Conservation (phyloP, 64 coral and sea anemone genomes). For the Acropora yongei region DNA sequence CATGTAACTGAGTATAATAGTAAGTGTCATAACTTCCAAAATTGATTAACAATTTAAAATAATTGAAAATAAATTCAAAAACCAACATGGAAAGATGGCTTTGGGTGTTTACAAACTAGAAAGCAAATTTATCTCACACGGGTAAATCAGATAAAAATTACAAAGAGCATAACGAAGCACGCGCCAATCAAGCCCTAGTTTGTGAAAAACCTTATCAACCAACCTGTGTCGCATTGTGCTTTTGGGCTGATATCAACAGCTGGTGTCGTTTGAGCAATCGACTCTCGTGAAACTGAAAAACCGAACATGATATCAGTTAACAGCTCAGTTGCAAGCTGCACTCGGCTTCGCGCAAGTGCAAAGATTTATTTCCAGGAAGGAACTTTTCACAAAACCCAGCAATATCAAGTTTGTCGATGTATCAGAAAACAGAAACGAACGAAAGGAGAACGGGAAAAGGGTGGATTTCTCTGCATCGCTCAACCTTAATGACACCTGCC, state of each 20-base stretch:
- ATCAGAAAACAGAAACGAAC: no score
- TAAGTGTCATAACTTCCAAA: not conserved
- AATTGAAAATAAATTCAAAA: not conserved
- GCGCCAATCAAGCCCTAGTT: not conserved
- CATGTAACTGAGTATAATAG: not conserved
- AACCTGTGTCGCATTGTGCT: constrained; percentile 23
- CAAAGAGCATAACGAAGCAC: no score
- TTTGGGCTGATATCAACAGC: not conserved
- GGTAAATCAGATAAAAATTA: no score
- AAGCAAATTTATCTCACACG: no score
- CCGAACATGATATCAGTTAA: not conserved
- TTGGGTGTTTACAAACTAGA: no score
- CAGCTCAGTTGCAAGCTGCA: not conserved
- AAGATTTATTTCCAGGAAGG: not conserved
- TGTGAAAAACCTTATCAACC: not conserved
- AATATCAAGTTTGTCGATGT: not conserved
- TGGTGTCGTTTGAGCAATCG: not conserved
- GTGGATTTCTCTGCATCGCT: no score
- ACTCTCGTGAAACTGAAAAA: constrained; percentile 25
- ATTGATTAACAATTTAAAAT: not conserved
- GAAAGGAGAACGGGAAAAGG: no score
- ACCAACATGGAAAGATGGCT: not conserved
- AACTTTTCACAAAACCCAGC: not conserved
- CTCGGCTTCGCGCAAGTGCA: not conserved
- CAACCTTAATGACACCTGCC: no score